These are phyloP conservation scores for Clinocottus analis DNA, from an alignment of 2,113 vertebrate species.

Conservation along the genomic window DNA sequence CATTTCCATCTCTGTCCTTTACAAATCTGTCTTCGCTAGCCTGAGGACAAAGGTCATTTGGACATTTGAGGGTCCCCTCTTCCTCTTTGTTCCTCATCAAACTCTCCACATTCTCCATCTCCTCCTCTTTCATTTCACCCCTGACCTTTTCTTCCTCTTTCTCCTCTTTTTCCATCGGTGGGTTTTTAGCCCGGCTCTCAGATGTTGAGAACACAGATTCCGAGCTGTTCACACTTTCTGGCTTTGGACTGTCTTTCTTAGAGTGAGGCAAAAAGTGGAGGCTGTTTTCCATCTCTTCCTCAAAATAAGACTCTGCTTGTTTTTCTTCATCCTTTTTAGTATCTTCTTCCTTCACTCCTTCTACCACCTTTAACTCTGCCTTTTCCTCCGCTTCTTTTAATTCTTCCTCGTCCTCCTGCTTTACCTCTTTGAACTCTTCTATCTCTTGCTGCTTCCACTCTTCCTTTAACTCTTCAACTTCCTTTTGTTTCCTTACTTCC, in stretches of 20 bases:
- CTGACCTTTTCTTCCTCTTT: neutral
- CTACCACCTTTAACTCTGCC: neutral
- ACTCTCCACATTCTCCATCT: neutral
- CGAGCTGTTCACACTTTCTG: neutral
- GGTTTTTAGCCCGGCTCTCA: neutral
- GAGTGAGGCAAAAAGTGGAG: neutral
- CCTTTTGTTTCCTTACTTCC: neutral
- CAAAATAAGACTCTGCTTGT: neutral
- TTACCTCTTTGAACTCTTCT: neutral
- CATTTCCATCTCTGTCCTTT: neutral
- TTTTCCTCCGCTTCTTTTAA: neutral
- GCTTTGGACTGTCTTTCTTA: neutral
- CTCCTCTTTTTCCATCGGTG: neutral
- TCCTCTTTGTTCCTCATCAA: constrained; percentile 1
- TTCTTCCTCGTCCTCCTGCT: neutral
- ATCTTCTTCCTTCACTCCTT: neutral
- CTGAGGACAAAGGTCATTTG: constrained; percentile 4
- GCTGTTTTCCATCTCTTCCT: neutral
- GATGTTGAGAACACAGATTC: too few relatives aligned
- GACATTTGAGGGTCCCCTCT: constrained; percentile 12
- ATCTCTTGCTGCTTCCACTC: neutral
- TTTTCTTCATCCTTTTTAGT: neutral
- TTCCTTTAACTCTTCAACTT: neutral
- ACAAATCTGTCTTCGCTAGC: neutral
- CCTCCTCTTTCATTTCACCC: neutral